Conservation (phyloP, 1,140 invertebrate genomes). For the Myzus persicae region DNA sequence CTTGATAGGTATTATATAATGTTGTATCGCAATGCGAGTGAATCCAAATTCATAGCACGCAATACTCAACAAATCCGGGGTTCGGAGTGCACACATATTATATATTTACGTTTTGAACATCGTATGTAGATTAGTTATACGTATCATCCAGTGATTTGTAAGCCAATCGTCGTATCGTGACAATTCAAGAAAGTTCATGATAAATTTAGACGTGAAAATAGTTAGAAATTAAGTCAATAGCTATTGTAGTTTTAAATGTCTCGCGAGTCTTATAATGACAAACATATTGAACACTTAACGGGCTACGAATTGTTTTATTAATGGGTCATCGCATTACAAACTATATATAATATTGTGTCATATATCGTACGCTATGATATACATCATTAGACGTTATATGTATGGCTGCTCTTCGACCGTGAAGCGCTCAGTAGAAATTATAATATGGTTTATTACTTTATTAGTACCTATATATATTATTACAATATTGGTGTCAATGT, state of each 20-base stretch:
- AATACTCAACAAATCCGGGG: not conserved
- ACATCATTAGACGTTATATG: not conserved
- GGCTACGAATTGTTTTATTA: not conserved
- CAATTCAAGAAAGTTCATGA: not conserved
- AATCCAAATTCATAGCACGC: not conserved
- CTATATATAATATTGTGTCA: not conserved
- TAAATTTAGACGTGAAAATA: not conserved
- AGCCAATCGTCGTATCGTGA: not conserved
- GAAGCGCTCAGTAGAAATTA: not conserved
- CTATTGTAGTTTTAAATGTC: not conserved
- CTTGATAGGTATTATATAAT: not conserved
- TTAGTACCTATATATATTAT: not conserved
- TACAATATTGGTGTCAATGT: constrained; percentile 6
- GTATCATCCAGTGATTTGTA: not conserved
- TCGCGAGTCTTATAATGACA: not conserved
- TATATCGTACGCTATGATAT: not conserved
- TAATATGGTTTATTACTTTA: not conserved
- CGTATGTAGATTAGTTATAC: no score
- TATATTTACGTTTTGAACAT: no score
- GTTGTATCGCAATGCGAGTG: not conserved
- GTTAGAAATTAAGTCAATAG: not conserved
- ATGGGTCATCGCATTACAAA: not conserved
- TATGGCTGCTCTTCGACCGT: not conserved
- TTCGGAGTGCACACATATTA: not conserved
- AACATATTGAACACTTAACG: constrained; percentile 2